These are phyloP conservation scores for Volucella inanis DNA, from an alignment of 2,888 invertebrate species.

Conservation along the genomic window DNA sequence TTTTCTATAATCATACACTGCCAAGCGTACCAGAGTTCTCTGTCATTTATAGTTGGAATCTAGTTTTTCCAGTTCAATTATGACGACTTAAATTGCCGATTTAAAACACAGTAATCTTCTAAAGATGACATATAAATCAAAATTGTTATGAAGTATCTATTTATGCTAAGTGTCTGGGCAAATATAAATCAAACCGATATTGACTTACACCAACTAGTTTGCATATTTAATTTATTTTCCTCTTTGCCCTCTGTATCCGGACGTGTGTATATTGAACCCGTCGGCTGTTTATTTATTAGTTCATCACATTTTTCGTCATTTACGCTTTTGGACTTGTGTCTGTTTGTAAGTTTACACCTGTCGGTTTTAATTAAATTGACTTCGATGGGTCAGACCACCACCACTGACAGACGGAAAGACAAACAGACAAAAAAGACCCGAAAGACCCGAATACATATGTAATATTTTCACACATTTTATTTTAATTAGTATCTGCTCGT, in stretches of 20 bases:
- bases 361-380: constrained; percentile 67
- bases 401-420: no score
- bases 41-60: not conserved
- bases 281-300: constrained; percentile 42
- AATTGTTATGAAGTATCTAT: constrained; percentile 18
- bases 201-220: constrained; percentile 54
- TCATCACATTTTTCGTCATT: constrained; percentile 26
- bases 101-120: constrained; percentile 52
- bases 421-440: not conserved
- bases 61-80: constrained; percentile 46
- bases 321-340: constrained; percentile 3
- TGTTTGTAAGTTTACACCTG: constrained; percentile 54
- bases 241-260: not conserved
- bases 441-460: constrained; percentile 18
- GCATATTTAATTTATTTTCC: constrained; percentile 26
- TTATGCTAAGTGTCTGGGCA: constrained; percentile 48
- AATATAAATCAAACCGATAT: constrained; percentile 53
- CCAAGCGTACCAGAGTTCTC: no score
- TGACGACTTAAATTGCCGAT: constrained; percentile 28
- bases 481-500: constrained; percentile 56
- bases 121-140: constrained; percentile 54
- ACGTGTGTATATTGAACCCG: not conserved
- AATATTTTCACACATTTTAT: constrained; percentile 69
- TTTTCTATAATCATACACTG: not conserved
- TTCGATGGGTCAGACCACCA: constrained; percentile 66